Percentiles rank a stretch among this genome's conserved stretches.
phyloP scores from a whole-genome alignment of 2,888 invertebrate species.

The Cyaniris semiargus region DNA sequence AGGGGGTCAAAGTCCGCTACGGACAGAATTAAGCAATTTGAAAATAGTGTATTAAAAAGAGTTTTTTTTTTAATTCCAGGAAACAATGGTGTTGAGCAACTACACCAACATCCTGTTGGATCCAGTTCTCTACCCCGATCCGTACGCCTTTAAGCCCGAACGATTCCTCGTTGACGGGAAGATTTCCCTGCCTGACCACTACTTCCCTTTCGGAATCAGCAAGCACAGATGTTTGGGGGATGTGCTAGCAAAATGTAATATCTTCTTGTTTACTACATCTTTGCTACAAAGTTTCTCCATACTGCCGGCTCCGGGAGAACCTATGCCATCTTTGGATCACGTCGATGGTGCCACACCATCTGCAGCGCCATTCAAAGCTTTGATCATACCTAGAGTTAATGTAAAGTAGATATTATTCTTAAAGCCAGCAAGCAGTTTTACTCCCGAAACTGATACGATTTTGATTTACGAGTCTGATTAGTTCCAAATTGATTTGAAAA shows the following conservation, averaged over 20 bases:
- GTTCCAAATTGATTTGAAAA: too few relatives aligned
- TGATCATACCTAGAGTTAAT: slow-evolving; percentile 76
- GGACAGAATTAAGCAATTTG: too few relatives aligned
- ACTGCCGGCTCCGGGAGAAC: slow-evolving; percentile 82
- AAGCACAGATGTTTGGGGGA: slow-evolving; percentile 92
- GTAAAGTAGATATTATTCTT: slow-evolving; percentile 18
- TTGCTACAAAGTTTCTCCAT: slow-evolving; percentile 88
- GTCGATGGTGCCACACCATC: slow-evolving; percentile 90
- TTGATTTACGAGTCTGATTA: too few relatives aligned
- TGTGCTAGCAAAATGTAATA: slow-evolving; percentile 85
- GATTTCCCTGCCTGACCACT: slow-evolving; percentile 83
- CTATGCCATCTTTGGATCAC: slow-evolving; percentile 83
- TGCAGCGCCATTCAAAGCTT: slow-evolving; percentile 85
- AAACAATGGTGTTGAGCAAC: slow-evolving; percentile 90
- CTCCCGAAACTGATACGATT: background rate
- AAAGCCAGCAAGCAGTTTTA: background rate
- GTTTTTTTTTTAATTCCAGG: slow-evolving; percentile 64
- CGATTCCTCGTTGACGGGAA: slow-evolving; percentile 85
- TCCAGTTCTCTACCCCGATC: slow-evolving; percentile 84
- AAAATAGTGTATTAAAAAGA: background rate
- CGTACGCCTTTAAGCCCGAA: slow-evolving; percentile 87
- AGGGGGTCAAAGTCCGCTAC: too few relatives aligned
- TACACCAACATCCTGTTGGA: slow-evolving; percentile 87
- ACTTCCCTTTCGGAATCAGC: slow-evolving; percentile 88
- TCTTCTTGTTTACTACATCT: slow-evolving; percentile 87